Evolutionary conservation across 2,113 vertebrate species (phyloP).

Genomic region (Gymnarchus niloticus): DNA sequence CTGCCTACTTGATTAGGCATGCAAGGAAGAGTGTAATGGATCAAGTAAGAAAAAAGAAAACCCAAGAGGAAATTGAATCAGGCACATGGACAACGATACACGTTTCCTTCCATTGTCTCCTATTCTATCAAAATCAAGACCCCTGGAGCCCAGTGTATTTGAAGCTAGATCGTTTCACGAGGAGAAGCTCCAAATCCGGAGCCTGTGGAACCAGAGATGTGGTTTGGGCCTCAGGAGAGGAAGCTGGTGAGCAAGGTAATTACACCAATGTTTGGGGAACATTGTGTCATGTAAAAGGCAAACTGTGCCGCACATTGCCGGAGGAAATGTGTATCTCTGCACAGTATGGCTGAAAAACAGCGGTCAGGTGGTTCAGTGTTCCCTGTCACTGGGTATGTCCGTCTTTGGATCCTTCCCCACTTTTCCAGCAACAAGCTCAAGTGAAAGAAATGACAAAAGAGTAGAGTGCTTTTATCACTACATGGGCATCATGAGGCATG

Average conservation of each 20-base stretch:
- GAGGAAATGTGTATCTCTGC: not conserved
- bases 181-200: not conserved
- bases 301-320: not conserved
- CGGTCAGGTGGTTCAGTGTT: not conserved
- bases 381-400: not conserved
- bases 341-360: not conserved
- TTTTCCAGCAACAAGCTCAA: not conserved
- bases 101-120: not conserved
- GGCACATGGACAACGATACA: not conserved
- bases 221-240: not conserved
- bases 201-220: not conserved
- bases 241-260: not conserved
- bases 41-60: not conserved
- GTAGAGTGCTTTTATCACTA: not conserved
- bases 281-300: not conserved
- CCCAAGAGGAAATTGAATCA: conserved; percentile 9
- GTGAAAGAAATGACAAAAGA: not conserved
- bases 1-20: conserved; percentile 25
- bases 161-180: not conserved
- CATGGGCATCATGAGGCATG: not conserved
- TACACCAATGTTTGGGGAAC: not conserved
- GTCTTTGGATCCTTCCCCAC: not conserved
- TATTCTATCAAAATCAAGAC: not conserved
- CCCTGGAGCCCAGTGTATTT: not conserved
- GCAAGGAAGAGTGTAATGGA: conserved; percentile 25